Evolutionary conservation across 2,888 invertebrate species (phyloP), one percentile per base, ranked within the genome.

Genomic region (Eumerus sabulonum): DNA sequence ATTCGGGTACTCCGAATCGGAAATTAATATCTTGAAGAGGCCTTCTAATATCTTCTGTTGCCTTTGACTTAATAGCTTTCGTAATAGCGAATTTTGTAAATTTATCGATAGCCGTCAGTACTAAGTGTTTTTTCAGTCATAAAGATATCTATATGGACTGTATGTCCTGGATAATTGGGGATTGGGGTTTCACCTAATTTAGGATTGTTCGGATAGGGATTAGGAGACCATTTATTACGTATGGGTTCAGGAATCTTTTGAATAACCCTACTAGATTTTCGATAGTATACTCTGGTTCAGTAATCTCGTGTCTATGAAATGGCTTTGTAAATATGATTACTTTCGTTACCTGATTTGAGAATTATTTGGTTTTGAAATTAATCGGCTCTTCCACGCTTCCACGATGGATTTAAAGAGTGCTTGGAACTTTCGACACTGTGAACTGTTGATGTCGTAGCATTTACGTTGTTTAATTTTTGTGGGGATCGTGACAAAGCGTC

Each of bases 401-500:
- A n/a, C n/a, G 12, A 9, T 4, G 56, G 19, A 12, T 44, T 44
- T 1, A 44, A 12, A 0, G 9, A 27, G 5, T 44, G 44, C 0
- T 42, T 13, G 3, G 57, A 42, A 9, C 42, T 57, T 27, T 57
- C 44, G 3, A 3, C 40, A 9, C 38, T 54, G n/a, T 54, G 54
- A 0, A 2, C n/a, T 40, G 54, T 42, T 0, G 18, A 2, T 1
- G 54, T 18, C 12, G 40, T 2, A 9, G 50, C n/a, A 9, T 35
- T 50, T 3, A 50, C 1, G 1, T 14, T 50, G 19, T 18, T 1
- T 13, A 9, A n/a, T 40, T 40, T 40, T 2, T 53, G 42, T 1
- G 73, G 50, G 11, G 13, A 9, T 14, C 50, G 5, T 1, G 50
- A 14, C 1, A 77, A 53, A 1, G 60, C 60, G 1, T 71, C 77